Base-by-base conservation (phyloP, 2,888 invertebrate species). In the Callosobruchus maculatus region DNA sequence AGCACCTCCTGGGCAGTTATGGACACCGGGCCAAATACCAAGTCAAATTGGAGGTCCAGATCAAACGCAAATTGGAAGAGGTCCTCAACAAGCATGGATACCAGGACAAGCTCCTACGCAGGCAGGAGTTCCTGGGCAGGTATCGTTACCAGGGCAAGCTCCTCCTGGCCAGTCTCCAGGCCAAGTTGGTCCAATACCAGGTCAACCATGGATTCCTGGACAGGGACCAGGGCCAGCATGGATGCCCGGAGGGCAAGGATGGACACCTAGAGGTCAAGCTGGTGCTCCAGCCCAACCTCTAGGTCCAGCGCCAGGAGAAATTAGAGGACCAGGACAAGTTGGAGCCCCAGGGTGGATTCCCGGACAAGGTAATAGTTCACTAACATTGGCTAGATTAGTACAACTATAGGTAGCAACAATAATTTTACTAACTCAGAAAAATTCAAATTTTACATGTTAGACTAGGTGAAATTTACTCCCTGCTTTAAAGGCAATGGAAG, bases 81-180 rank as follows among this genome's bases (percentile, higher is more conserved):
- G 68, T 70, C 73, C 72, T 49, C 21, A 71, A 31, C 71, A 72
- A 72, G 9, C 22, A 9, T 21, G 22, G 68, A 68, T 68, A 68
- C 68, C 68, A 68, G 68, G 68, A 21, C 68, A 68, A 22, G 21
- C 68, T 7, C 21, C 18, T 0, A 49, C 69, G 18, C 72, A 67
- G 67, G 73, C 21, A 22, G 70, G 22, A 22, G 5, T 18, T 13
- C 0, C 22, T 9, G 75, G 68, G 67, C 77, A 77, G 74, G 22
- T 74, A 20, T 74, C 72, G 73, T 74, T 77, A 73, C 75, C 78
- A 22, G 78, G 79, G 20, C 76, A 76, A 74, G 77, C 71, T 22
- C 75, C 75, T 68, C n/a, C n/a, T 72, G 81, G 73, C 77, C 70
- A 22, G 22, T 18, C 20, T 21, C 72, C 72, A 68, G 74, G 74